Evolutionary conservation across 2,113 vertebrate genomes (phyloP), one percentile per base, ranked within the genome.

Genomic region (Syngnathus scovelli): DNA sequence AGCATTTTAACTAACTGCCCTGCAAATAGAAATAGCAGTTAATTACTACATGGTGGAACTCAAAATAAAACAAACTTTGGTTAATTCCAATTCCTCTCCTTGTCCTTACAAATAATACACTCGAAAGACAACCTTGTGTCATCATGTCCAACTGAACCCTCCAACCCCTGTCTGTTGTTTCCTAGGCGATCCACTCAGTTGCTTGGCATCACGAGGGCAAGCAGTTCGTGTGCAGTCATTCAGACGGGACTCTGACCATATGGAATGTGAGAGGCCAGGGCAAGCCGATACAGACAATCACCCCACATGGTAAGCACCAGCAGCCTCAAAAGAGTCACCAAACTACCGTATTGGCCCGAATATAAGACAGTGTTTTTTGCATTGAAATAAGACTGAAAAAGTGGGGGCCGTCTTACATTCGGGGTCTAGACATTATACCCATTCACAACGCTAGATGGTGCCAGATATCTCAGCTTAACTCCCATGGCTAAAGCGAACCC

Each of bases 201-300:
- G 95, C 95, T 81, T 99, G 97, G 97, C 97, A 99, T 86, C 97
- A 99, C 66, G 97, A 98, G 90, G 97, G 97, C 86, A 99, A 99
- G 79, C 97, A 98, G 66, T 99, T 98, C 86, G 94, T 97, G 81
- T 99, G 97, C 85, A 99, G 97, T 90, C 97, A 99, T 90, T 99
- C 97, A 65, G 97, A 99, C 77, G 97, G 97, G 71, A 98, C 96
- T 59, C 92, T 99, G 90, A 98, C 96, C 83, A 94, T 95, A 92
- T 99, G 97, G 97, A 98, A 95, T 90, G 81, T 98, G 89, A 94
- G 93, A 81, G 95, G 93, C 68, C 93, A 94, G 83, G 86, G 93
- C 71, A 98, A 95, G 79, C 95, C 95, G 69, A 85, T 93, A 71
- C 96, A 99, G 92, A 98, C 95, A 89, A 97, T 99, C 93, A 96